These are phyloP conservation scores for Nipponacmea schrenckii DNA, from an alignment of 2,888 invertebrate genomes.

Conservation along the genomic window DNA sequence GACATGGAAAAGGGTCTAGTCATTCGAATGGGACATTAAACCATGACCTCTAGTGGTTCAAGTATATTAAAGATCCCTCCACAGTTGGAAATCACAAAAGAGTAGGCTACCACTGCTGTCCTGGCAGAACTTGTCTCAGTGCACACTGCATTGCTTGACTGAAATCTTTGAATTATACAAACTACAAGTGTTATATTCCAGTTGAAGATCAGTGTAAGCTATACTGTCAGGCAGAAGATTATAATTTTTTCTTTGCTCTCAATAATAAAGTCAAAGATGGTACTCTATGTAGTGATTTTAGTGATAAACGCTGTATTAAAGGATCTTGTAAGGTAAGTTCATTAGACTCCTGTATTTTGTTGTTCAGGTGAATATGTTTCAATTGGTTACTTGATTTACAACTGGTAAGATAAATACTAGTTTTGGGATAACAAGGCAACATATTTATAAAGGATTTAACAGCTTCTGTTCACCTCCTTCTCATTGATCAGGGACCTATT, in stretches of 20 bases:
- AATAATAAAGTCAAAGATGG: constrained; percentile 79
- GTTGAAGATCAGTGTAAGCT: constrained; percentile 91
- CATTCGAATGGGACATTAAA: no score
- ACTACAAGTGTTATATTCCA: constrained; percentile 29
- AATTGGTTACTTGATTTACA: no score
- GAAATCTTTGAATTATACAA: no score
- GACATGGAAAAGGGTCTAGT: no score
- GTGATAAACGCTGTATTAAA: constrained; percentile 90
- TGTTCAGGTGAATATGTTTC: not conserved
- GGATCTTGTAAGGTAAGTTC: constrained; percentile 76
- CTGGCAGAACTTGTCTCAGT: not conserved
- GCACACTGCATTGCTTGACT: not conserved
- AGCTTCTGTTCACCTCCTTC: no score
- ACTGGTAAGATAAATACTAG: no score
- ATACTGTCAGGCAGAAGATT: constrained; percentile 93
- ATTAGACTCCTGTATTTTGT: not conserved
- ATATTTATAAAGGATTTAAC: no score
- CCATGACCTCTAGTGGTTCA: no score
- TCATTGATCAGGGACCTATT: no score
- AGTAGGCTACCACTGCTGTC: not conserved
- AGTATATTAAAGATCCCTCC: not conserved
- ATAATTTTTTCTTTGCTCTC: constrained; percentile 91
- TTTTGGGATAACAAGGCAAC: no score
- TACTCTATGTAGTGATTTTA: constrained; percentile 77
- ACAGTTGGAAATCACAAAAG: no score